Evolutionary conservation across 1,140 invertebrate genomes (phyloP).

Genomic region (Mycetomoellerius zeteki): DNA sequence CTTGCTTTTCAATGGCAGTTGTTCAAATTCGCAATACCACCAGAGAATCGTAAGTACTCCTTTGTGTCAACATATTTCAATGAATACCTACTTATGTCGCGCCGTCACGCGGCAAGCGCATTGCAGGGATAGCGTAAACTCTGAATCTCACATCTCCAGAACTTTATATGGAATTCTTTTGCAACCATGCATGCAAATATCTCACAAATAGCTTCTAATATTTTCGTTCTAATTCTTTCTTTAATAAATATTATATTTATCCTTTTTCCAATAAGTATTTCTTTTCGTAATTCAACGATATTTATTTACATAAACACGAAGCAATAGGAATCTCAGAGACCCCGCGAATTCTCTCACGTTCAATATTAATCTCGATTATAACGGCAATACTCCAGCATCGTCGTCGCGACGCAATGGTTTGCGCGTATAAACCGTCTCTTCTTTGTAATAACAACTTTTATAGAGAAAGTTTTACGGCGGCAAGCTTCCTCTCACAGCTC

Average conservation of each 20-base stretch:
- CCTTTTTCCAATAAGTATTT: background rate
- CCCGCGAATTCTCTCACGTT: conserved; percentile 2
- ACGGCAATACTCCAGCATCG: conserved; percentile 11
- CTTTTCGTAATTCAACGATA: background rate
- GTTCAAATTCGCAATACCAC: conserved; percentile 45
- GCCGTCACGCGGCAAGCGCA: background rate
- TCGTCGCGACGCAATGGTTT: conserved; percentile 22
- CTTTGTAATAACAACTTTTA: conserved; percentile 70
- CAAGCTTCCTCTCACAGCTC: conserved; percentile 39
- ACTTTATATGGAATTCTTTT: conserved; percentile 32
- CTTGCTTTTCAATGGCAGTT: conserved; percentile 42
- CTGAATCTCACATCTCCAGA: background rate
- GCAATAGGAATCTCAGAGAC: background rate
- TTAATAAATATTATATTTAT: background rate
- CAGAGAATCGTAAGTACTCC: conserved; percentile 47
- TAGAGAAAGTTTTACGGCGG: conserved; percentile 59
- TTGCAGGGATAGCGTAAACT: conserved; percentile 16
- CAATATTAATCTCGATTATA: conserved; percentile 67
- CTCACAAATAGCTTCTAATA: background rate
- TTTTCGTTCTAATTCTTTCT: background rate
- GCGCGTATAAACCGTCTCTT: conserved; percentile 55
- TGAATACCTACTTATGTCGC: conserved; percentile 24
- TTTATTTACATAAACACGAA: conserved; percentile 6
- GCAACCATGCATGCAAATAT: background rate
- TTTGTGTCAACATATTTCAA: conserved; percentile 61